Percentiles rank a stretch among this genome's conserved stretches.
These are phyloP conservation scores for Morus bassanus DNA, from an alignment of 2,797 vertebrate genomes.

Conservation along the genomic window DNA sequence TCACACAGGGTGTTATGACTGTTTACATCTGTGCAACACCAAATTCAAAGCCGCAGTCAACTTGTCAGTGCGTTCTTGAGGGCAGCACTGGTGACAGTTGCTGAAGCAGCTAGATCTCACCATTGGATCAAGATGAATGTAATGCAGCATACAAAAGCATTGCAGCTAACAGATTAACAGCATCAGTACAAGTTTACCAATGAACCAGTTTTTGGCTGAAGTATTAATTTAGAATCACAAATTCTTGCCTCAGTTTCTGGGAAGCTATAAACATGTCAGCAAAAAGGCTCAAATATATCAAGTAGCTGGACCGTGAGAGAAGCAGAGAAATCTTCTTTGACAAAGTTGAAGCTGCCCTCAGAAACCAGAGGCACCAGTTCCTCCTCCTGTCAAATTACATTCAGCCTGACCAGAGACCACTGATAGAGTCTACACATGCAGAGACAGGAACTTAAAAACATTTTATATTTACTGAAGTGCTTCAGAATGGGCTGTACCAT, in stretches of 20 bases:
- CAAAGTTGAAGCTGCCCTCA: not conserved
- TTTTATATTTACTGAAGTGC: not conserved
- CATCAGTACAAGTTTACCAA: not conserved
- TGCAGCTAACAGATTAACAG: not conserved
- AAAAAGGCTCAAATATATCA: not conserved
- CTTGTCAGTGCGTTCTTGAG: not conserved
- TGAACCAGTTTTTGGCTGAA: not conserved
- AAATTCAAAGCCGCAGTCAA: not conserved
- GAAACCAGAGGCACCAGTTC: not conserved
- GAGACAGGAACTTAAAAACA: not conserved
- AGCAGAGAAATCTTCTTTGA: not conserved
- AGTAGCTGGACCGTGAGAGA: not conserved
- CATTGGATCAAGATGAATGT: not conserved
- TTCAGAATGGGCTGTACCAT: not conserved
- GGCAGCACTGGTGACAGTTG: not conserved
- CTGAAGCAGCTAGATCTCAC: not conserved
- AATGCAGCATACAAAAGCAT: not conserved
- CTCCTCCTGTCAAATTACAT: not conserved
- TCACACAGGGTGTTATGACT: not conserved
- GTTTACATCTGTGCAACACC: not conserved
- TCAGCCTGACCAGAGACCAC: not conserved
- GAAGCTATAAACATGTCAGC: not conserved
- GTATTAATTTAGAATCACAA: not conserved
- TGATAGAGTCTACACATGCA: not conserved
- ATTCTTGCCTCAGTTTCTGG: not conserved